Evolutionary conservation across 2,888 invertebrate species (phyloP).

Genomic region (Agrotis exclamationis): DNA sequence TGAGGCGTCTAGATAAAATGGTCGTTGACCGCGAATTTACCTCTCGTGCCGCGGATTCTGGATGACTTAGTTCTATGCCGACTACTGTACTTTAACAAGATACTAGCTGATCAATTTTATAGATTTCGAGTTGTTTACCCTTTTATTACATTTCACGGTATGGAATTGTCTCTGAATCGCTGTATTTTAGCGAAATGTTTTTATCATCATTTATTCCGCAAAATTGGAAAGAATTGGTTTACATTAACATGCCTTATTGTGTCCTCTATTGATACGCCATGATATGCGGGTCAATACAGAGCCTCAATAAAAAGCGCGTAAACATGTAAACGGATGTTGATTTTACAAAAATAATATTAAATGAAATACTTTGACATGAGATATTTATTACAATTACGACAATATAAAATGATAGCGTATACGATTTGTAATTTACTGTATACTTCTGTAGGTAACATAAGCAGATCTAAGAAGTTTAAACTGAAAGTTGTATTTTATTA

Average conservation of each 20-base stretch:
- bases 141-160: conserved; percentile 47
- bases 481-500: conserved; percentile 57
- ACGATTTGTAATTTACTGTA: conserved; percentile 68
- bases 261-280: neutral
- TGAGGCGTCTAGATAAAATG: too few species aligned
- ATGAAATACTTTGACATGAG: conserved; percentile 14
- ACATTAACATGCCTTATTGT: neutral
- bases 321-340: neutral
- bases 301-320: conserved; percentile 8
- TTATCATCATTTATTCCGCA: neutral
- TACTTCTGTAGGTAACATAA: conserved; percentile 60
- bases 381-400: conserved; percentile 53
- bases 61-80: conserved; percentile 7
- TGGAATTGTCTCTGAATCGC: conserved; percentile 65
- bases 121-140: conserved; percentile 1
- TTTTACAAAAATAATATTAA: conserved; percentile 5
- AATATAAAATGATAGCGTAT: conserved; percentile 66
- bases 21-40: too few species aligned
- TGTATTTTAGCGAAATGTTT: conserved; percentile 14
- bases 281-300: neutral
- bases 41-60: too few species aligned
- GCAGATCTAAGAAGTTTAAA: conserved; percentile 50
- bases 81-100: conserved; percentile 38
- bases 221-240: conserved; percentile 2
- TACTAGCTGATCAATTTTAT: conserved; percentile 21